Evolutionary conservation across 2,797 vertebrate species (phyloP).

Genomic region (Rhabdophis nuchalis): DNA sequence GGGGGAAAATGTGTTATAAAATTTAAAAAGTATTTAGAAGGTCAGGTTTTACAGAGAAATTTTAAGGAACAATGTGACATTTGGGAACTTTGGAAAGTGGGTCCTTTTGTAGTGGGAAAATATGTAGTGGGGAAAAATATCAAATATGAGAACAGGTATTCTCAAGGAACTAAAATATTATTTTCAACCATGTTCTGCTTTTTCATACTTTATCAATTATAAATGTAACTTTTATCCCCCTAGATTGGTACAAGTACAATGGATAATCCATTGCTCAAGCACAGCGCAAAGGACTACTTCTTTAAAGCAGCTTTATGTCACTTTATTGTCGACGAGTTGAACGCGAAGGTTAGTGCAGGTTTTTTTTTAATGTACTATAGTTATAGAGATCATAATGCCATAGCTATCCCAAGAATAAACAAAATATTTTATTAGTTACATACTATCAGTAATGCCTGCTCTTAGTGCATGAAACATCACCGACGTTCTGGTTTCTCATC

Average conservation of each 20-base stretch:
- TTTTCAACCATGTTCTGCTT: background rate
- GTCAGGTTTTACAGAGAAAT: background rate
- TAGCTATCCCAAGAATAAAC: background rate
- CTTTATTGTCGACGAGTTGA: constrained; percentile 96
- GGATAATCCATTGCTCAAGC: constrained; percentile 96
- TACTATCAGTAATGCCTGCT: background rate
- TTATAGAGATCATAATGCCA: background rate
- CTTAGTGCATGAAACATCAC: background rate
- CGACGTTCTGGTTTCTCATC: background rate
- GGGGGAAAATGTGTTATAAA: background rate
- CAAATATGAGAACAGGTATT: background rate
- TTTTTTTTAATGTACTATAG: background rate
- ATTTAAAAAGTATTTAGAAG: background rate
- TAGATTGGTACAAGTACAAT: constrained; percentile 94
- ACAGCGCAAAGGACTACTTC: constrained; percentile 98
- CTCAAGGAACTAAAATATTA: background rate
- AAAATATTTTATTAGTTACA: background rate
- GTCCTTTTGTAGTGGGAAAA: background rate
- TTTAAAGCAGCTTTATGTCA: constrained; percentile 98
- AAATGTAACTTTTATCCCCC: background rate
- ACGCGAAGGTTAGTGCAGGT: constrained; percentile 83
- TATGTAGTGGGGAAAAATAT: background rate
- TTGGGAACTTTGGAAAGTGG: background rate
- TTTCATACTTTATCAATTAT: background rate
- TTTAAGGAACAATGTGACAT: background rate